These are phyloP conservation scores for Camelus bactrianus DNA, from an alignment of 2,113 vertebrate species.

Conservation along the genomic window DNA sequence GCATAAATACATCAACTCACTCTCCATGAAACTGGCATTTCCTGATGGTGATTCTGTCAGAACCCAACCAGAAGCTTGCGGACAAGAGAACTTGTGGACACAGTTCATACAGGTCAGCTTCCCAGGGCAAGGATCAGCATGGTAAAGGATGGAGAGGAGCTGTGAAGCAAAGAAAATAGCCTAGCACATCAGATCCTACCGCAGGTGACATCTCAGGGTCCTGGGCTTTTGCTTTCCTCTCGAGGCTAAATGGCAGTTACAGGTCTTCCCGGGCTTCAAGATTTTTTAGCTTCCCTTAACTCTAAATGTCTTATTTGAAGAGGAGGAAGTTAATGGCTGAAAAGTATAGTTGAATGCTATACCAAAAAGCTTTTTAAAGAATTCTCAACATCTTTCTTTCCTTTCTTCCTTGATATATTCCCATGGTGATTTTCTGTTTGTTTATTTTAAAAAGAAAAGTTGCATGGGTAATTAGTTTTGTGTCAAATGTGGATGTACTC, in stretches of 20 bases:
- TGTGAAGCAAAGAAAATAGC: not conserved
- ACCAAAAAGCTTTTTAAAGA: not conserved
- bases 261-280: not conserved
- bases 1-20: not conserved
- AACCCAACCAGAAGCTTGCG: not conserved
- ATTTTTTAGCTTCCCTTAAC: not conserved
- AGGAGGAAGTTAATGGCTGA: not conserved
- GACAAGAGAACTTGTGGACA: not conserved
- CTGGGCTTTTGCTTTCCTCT: not conserved
- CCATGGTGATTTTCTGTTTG: not conserved
- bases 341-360: not conserved
- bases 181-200: not conserved
- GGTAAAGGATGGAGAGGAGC: not conserved
- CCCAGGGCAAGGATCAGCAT: fast-evolving
- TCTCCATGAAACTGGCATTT: not conserved
- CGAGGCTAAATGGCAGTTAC: too few species aligned
- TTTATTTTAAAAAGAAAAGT: not conserved
- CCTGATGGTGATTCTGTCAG: not conserved
- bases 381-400: conserved; percentile 22
- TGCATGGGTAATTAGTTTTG: conserved; percentile 27
- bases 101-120: not conserved
- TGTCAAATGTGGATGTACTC: conserved; percentile 42
- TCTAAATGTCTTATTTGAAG: not conserved
- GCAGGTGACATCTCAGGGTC: not conserved
- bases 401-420: conserved; percentile 40